A percentile compares a stretch with the other conserved stretches of the same genome.
Evolutionary conservation across 2,113 vertebrate genomes (phyloP).

Genomic region (Elgaria multicarinata): DNA sequence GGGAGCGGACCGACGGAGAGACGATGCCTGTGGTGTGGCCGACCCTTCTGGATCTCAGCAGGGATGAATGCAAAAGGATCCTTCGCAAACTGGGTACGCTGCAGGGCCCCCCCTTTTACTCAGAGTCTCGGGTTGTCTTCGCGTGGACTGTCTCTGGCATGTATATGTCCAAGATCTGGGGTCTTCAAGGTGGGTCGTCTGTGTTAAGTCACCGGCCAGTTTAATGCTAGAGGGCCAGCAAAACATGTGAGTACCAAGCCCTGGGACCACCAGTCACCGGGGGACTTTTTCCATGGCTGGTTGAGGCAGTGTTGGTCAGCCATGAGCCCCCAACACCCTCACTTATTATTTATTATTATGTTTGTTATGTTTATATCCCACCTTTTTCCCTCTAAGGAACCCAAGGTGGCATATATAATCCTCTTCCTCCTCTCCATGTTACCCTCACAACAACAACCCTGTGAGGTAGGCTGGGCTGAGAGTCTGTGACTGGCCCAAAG

Average conservation of each 20-base stretch:
- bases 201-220: background rate
- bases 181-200: background rate
- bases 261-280: too few species aligned
- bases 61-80: constrained; percentile 98
- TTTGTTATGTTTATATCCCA: too few species aligned
- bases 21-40: constrained; percentile 99
- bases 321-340: too few species aligned
- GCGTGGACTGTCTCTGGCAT: background rate
- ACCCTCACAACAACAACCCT: too few species aligned
- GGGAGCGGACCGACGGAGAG: constrained; percentile 69
- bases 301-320: background rate
- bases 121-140: background rate
- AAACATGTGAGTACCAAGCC: background rate
- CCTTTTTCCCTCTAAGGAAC: too few species aligned
- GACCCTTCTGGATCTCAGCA: constrained; percentile 95
- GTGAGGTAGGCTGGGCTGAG: too few species aligned
- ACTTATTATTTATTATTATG: background rate
- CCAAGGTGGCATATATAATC: too few species aligned
- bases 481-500: too few species aligned
- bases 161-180: background rate
- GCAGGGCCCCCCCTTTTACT: background rate
- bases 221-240: background rate
- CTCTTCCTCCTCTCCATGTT: too few species aligned
- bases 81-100: constrained; percentile 95
- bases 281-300: background rate